Base-by-base conservation (phyloP, 1,140 invertebrate genomes). In the Monochamus saltuarius region DNA sequence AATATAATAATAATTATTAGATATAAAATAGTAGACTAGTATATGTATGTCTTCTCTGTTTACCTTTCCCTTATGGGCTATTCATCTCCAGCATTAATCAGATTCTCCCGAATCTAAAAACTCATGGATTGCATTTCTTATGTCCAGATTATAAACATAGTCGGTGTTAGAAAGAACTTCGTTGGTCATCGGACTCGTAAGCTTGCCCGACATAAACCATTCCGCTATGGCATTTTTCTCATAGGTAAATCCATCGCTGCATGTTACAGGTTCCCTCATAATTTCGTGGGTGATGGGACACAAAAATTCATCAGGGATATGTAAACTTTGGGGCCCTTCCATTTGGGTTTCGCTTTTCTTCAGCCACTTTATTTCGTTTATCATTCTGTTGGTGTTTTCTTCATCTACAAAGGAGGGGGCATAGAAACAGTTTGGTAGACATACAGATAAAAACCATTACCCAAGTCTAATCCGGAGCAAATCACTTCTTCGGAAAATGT, bases 231-330 rank as follows among this genome's bases (percentile, higher is more conserved):
- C 90, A 53, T 80, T 78, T 70, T 82, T 80, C 69, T 92, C 90
- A 69, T 92, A 92, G 0, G 85, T 87, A 68, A 88, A 89, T 22
- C 89, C 89, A 81, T 92, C 90, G 84, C 75, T 87, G 67, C 87
- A 89, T 29, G 83, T 83, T 4, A 92, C 89, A 11, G 90, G 89
- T 71, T 91, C 86, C 56, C 80, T 81, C 88, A 92, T 91, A 22
- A 92, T 79, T 68, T 91, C 87, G 50, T 89, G 87, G 0, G 89
- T 92, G 16, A 92, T 91, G 9, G 90, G 90, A 77, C 90, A 92
- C n/a, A 89, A 70, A 69, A 86, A 89, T 70, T 91, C 88, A 63
- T 86, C 75, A 4, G 86, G 86, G 29, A 83, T 72, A 38, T 81
- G 75, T 1, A 61, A 14, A 51, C 57, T 59, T 42, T 75, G 39